Base-by-base conservation (phyloP, 2,888 invertebrate species). In the Xylota sylvarum region DNA sequence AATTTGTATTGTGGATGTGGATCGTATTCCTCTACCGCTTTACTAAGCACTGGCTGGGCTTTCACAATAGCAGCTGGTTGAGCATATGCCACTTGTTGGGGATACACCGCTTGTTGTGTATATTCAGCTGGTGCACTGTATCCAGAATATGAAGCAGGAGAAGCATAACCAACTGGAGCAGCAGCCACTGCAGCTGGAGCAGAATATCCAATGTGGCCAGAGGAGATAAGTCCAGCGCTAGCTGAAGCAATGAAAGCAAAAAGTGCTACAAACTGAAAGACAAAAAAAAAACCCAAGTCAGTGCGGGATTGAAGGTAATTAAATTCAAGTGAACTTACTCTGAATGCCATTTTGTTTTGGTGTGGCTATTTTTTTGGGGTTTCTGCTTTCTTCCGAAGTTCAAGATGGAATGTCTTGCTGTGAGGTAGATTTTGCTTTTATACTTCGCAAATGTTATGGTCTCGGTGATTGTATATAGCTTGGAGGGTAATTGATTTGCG, bases 161-260 rank as follows among this genome's bases (percentile, higher is more conserved):
- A 32, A 43, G 40, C 40, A 23, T 62, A 62, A 9, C 37, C 65
- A 30, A 27, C 32, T 12, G 43, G 27, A 9, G 30, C 32, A 30
- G 50, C 17, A 10, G 30, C 27, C 23, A 32, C 19, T 14, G 72
- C n/a, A 35, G 55, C 46, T 5, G 60, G 62, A 35, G 62, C 72
- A 27, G 70, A 30, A 46, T 77, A 77, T 17, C 43, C 73, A 3
- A 90, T 87, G 62, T 89, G 90, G 43, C 88, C 89, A 10, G 88
- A 89, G 23, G 91, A 90, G 40, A 91, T 32, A 5, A 90, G 79
- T 30, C 90, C 91, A 52, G 91, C 91, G 83, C 88, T 90, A 81
- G 83, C 90, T 30, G 89, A 88, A 67, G 89, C 89, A 58, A 90
- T 65, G 62, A 91, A 88, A 19, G 91, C 90, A 60, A 92, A 87